These are phyloP conservation scores for Calephelis perditalis DNA, from an alignment of 2,888 invertebrate species.

Conservation along the genomic window DNA sequence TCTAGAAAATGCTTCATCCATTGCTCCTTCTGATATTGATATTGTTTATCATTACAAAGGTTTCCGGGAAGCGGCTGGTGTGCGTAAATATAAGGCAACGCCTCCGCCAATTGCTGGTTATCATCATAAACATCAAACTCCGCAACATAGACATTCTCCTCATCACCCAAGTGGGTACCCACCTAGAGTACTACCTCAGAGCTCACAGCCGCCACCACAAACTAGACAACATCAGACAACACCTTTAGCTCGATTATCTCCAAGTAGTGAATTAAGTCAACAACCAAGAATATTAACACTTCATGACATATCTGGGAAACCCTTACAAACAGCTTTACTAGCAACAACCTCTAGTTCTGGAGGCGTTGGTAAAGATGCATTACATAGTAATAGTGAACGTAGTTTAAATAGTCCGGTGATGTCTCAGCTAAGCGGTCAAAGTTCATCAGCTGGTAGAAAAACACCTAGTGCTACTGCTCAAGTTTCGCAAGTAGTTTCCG, in stretches of 20 bases:
- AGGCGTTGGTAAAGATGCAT: conserved; percentile 91
- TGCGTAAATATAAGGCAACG: conserved; percentile 92
- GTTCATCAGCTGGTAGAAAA: conserved; percentile 88
- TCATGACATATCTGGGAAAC: conserved; percentile 95
- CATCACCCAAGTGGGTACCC: conserved; percentile 87
- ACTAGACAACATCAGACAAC: conserved; percentile 91
- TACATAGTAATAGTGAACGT: conserved; percentile 94
- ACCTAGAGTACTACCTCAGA: conserved; percentile 84
- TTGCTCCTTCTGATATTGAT: conserved; percentile 98
- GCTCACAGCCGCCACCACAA: conserved; percentile 82
- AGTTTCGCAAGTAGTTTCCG: conserved; percentile 81
- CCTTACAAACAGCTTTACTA: conserved; percentile 90
- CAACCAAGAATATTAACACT: conserved; percentile 95
- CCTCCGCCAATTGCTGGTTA: conserved; percentile 89
- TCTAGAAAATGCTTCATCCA: conserved; percentile 97
- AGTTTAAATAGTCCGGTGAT: conserved; percentile 95
- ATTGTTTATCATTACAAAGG: conserved; percentile 98
- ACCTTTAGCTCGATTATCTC: conserved; percentile 92
- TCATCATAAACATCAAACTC: conserved; percentile 85
- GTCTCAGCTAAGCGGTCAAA: conserved; percentile 93
- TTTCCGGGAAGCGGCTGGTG: conserved; percentile 90
- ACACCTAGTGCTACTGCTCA: conserved; percentile 83
- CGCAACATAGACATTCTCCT: conserved; percentile 87
- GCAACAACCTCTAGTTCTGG: conserved; percentile 94
- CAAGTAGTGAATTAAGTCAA: conserved; percentile 94